Conservation (phyloP, 2,797 vertebrate genomes). For the Lutjanus argentimaculatus region DNA sequence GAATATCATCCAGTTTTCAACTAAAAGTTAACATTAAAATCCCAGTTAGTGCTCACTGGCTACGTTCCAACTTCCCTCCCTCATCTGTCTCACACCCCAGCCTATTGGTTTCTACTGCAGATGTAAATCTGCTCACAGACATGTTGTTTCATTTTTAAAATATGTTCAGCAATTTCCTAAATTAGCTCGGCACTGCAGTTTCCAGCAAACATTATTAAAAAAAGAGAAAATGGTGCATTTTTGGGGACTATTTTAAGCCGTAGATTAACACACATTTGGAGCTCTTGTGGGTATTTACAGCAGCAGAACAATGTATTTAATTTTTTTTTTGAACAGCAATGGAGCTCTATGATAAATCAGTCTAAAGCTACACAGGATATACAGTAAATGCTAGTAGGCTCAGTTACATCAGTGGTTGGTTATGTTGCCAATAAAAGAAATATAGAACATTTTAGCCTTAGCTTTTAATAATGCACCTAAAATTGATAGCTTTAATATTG, state of each 20-base stretch:
- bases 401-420: too few species aligned
- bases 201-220: neutral
- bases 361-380: neutral
- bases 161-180: neutral
- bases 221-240: neutral
- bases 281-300: neutral
- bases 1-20: too few species aligned
- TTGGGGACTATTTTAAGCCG: neutral
- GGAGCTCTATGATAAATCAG: neutral
- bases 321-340: neutral
- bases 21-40: too few species aligned
- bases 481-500: neutral
- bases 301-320: neutral
- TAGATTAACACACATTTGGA: neutral
- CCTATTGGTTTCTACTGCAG: neutral
- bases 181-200: neutral
- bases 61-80: too few species aligned
- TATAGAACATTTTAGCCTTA: neutral
- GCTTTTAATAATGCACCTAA: neutral
- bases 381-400: neutral
- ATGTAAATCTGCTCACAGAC: neutral
- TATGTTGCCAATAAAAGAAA: neutral
- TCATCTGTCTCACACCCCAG: too few species aligned
- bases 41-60: too few species aligned
- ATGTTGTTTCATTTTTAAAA: neutral